Evolutionary conservation across 2,888 invertebrate genomes (phyloP).

Genomic region (Steinernema scapterisci): DNA sequence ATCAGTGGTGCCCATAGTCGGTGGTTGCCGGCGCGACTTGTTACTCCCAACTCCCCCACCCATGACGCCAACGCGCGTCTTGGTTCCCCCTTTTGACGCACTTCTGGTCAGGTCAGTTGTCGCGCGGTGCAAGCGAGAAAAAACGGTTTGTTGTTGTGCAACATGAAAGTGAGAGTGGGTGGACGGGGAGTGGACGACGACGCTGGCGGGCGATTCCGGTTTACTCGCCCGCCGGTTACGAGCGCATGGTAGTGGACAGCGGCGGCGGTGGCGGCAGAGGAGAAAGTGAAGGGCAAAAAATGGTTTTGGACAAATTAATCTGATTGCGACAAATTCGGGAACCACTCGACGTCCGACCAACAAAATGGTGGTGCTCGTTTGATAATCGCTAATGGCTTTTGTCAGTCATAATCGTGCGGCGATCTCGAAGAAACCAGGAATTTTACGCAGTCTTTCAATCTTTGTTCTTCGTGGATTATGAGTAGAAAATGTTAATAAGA

Average conservation of each 20-base stretch:
- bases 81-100: slow-evolving; percentile 25
- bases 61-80: slow-evolving; percentile 20
- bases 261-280: background rate
- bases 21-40: background rate
- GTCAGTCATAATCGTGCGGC: slow-evolving; percentile 8
- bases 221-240: background rate
- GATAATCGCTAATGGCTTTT: slow-evolving; percentile 28
- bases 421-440: background rate
- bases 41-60: slow-evolving; percentile 4
- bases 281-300: slow-evolving; percentile 13
- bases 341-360: background rate
- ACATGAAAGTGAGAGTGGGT: background rate
- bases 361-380: slow-evolving; percentile 8
- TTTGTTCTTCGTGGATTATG: background rate
- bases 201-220: slow-evolving; percentile 14
- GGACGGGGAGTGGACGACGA: background rate
- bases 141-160: slow-evolving; percentile 31
- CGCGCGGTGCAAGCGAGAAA: slow-evolving; percentile 28
- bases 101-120: slow-evolving; percentile 17
- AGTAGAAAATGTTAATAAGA: too few relatives aligned
- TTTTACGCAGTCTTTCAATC: background rate
- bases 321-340: background rate
- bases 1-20: slow-evolving; percentile 26
- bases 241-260: background rate
- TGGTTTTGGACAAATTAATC: slow-evolving; percentile 28